phyloP scores from a whole-genome alignment of 2,888 invertebrate species.

The Allolobophora icterica region DNA sequence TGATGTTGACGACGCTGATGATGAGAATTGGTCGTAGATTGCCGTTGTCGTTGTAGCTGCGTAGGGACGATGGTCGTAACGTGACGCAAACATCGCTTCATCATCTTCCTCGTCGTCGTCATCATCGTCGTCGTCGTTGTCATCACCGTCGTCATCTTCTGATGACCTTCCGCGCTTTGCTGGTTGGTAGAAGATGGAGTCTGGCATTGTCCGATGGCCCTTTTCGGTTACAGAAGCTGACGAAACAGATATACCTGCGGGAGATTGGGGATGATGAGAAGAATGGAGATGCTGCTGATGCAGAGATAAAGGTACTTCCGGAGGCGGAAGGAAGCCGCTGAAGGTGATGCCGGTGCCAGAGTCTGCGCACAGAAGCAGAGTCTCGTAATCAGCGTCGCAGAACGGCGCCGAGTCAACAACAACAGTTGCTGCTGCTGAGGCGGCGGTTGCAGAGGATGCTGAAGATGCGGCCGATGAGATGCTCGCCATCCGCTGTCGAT shows the following conservation, averaged over 20 bases:
- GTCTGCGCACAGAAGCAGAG: background rate
- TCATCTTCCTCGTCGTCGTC: background rate
- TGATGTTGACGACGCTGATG: background rate
- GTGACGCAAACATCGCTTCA: background rate
- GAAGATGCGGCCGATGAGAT: background rate
- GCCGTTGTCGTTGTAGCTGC: background rate
- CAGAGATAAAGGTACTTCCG: slow-evolving; percentile 6
- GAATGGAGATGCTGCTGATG: background rate
- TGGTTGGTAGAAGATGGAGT: slow-evolving; percentile 4
- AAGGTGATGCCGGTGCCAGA: background rate
- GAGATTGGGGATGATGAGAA: slow-evolving; percentile 27
- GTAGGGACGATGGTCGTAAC: background rate
- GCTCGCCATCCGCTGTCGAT: background rate
- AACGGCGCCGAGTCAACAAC: background rate
- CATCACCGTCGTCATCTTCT: background rate
- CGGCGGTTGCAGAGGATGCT: background rate
- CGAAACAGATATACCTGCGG: background rate
- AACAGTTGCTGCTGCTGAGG: background rate
- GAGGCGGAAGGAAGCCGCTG: slow-evolving; percentile 17
- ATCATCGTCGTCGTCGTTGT: slow-evolving; percentile 6
- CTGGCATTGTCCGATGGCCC: slow-evolving; percentile 9
- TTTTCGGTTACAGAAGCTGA: background rate
- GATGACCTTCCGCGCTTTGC: background rate
- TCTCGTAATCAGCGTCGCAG: slow-evolving; percentile 17
- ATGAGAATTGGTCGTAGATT: background rate